A percentile compares a stretch with the other conserved stretches of the same genome.
Conservation (phyloP, 2,797 vertebrate species). For the Neopelma chrysocephalum region DNA sequence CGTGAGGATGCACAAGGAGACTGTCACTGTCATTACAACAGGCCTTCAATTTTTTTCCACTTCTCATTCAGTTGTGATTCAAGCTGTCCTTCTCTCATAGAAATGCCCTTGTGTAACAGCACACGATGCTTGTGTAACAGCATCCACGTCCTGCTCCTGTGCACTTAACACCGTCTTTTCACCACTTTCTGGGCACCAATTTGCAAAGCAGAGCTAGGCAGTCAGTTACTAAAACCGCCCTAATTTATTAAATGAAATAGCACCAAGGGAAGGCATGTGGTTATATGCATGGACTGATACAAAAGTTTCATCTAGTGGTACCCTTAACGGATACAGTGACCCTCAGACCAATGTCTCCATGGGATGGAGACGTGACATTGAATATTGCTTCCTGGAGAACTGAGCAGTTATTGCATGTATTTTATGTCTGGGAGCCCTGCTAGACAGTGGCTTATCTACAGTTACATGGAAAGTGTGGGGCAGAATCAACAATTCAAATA, state of each 20-base stretch:
- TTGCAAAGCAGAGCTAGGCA: not conserved
- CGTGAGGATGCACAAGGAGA: not conserved
- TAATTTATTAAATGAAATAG: not conserved
- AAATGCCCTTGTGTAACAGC: not conserved
- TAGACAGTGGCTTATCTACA: not conserved
- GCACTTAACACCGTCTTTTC: not conserved
- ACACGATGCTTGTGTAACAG: not conserved
- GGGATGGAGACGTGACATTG: not conserved
- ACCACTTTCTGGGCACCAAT: not conserved
- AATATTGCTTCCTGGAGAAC: not conserved
- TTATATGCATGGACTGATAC: not conserved
- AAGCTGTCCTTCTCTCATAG: not conserved
- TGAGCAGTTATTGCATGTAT: not conserved
- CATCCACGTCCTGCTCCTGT: not conserved
- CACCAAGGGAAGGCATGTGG: not conserved
- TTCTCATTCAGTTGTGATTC: not conserved
- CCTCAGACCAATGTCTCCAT: not conserved
- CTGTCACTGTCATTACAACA: not conserved
- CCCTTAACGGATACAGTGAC: not conserved
- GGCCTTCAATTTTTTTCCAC: not conserved
- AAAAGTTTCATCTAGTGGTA: not conserved
- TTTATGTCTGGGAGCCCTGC: not conserved
- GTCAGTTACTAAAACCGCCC: not conserved
- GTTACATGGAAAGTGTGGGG: not conserved
- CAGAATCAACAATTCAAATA: not conserved